Base-by-base conservation (phyloP, 2,888 invertebrate species). In the Proisotoma minuta region DNA sequence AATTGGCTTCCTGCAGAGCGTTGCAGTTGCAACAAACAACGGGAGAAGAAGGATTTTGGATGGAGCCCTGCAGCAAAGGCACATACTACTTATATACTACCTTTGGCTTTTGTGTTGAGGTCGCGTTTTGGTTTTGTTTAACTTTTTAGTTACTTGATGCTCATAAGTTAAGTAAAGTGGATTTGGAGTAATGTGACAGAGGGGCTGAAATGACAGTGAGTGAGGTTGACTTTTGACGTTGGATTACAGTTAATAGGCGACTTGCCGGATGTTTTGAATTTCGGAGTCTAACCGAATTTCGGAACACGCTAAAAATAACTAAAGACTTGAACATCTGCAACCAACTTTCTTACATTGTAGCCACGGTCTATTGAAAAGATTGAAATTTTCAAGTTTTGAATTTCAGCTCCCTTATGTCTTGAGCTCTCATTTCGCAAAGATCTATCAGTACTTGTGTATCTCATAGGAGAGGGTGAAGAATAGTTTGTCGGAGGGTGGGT, bases 1-100 rank as follows among this genome's bases (percentile, higher is more conserved):
- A 51, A 51, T 51, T 51, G 51, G 51, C 51, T 51, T 43, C 51
- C 26, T n/a, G 26, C 50, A 5, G 50, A 50, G 50, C 18, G 4
- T 15, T 47, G n/a, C 12, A 47, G 20, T 24, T 22, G 22, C 10
- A 50, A 50, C 23, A 50, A 50, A 47, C 20, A 15, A n/a, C 47
- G n/a, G n/a, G 47, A n/a, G 5, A 20, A 47, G 8, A 8, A 34
- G 15, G 34, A 10, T 34, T 34, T 34, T 34, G n/a, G n/a, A n/a
- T 34, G 34, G 8, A 34, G 34, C 34, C n/a, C 34, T 34, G 34
- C 15, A 15, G 8, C 34, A 34, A 34, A 15, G 34, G 8, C 8
- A 34, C 8, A 34, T 15, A 10, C 15, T 8, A 34, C 34, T 34
- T 34, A 15, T 8, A 34, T 34, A 15, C 8, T 34, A 15, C 8